Evolutionary conservation across 2,113 vertebrate genomes (phyloP), one percentile per base, ranked within the genome.

Genomic region (Rattus rattus): DNA sequence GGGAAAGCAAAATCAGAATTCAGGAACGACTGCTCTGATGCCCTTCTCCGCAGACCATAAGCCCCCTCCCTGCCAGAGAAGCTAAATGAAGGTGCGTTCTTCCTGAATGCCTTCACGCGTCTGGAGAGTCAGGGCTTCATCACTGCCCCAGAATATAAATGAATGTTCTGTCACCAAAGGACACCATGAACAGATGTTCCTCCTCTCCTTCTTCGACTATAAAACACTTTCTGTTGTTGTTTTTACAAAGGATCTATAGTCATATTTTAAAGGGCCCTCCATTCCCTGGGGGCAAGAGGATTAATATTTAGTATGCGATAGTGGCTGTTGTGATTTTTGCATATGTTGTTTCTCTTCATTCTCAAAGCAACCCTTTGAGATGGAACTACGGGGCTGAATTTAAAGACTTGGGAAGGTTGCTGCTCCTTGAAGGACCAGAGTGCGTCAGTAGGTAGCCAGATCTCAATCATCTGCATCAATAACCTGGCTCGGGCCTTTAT

Each of bases 211-310:
- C 47, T 83, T 95, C 81, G 95, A 95, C 88, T 65, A 97, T 67
- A 96, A 97, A 96, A 91, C 92, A 94, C 26, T 94, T 96, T 59
- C 67, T 56, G 67, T 77, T 97, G 80, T 77, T 97, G 85, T 75
- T 91, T 94, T 80, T 39, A 22, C 92, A 96, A 96, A 95, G 47
- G 33, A 73, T 83, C 67, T 75, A 5, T 80, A 59, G 88, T 61
- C 43, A 61, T 95, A 65, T 97, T 93, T 96, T 88, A 90, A 93
- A 93, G 67, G 17, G 61, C 80, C 4, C 77, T 93, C 77, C 85
- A 97, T 94, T 81, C 13, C 70, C 75, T n/a, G 19, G 24, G 94
- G 76, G 26, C 9, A 83, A 86, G 47, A 24, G 11, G 36, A 90
- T 92, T 96, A 81, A 73, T 88, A 94, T 92, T 95, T 93, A 94